These are phyloP conservation scores for Bubo blakistoni DNA, from an alignment of 2,113 vertebrate genomes.

Conservation along the genomic window DNA sequence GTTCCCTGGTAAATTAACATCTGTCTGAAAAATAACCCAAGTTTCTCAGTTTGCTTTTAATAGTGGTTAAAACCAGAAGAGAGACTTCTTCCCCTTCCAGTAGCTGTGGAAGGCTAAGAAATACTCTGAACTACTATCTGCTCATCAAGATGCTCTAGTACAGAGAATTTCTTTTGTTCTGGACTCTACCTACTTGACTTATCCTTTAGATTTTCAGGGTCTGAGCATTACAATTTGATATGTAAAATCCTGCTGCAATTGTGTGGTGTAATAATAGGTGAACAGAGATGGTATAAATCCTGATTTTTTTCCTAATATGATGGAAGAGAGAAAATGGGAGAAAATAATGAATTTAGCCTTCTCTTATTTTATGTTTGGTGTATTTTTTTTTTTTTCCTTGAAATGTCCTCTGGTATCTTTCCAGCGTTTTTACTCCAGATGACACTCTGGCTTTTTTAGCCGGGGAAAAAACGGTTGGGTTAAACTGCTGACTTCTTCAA, in stretches of 20 bases:
- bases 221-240: neutral
- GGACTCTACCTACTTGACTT: neutral
- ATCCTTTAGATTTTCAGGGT: neutral
- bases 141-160: neutral
- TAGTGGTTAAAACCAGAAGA: neutral
- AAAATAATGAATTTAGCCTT: neutral
- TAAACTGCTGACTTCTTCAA: neutral
- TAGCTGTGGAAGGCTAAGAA: neutral
- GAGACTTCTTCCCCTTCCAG: neutral
- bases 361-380: neutral
- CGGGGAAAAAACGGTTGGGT: neutral
- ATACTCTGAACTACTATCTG: neutral
- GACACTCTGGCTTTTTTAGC: neutral
- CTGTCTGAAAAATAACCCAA: neutral
- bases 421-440: neutral
- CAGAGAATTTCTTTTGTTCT: neutral
- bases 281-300: neutral
- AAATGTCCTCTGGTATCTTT: neutral
- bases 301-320: neutral
- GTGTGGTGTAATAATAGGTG: neutral
- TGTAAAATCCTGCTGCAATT: neutral
- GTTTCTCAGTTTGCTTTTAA: neutral
- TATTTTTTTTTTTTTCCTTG: neutral
- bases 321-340: neutral
- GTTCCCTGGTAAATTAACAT: neutral